Evolutionary conservation across 2,797 vertebrate genomes (phyloP).

Genomic region (Percopsis omiscomaycus): DNA sequence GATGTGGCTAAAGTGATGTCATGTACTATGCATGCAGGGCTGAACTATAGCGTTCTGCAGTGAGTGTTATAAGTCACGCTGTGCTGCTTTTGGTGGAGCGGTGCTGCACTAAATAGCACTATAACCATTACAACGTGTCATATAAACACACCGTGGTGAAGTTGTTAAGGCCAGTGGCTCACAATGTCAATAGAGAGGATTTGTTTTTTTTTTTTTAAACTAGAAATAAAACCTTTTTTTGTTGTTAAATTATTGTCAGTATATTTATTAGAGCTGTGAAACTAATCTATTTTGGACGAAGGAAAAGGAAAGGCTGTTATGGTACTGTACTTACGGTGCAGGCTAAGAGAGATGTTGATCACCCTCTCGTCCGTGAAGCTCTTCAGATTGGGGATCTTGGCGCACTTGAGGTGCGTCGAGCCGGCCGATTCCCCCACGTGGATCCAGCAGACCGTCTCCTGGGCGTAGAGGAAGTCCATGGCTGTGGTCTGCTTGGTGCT

Average conservation of each 20-base stretch:
- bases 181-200: too few relatives aligned
- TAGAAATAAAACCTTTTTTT: too few relatives aligned
- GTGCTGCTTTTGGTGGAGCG: not conserved
- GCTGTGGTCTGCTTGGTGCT: slow-evolving; percentile 94
- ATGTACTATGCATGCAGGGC: not conserved
- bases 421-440: slow-evolving; percentile 87
- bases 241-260: too few relatives aligned
- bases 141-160: not conserved
- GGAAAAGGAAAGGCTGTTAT: too few relatives aligned
- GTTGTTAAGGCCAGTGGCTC: not conserved
- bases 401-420: slow-evolving; percentile 91
- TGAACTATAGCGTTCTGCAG: not conserved
- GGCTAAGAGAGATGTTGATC: slow-evolving; percentile 96
- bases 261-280: too few relatives aligned
- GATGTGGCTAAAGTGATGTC: slow-evolving; percentile 8
- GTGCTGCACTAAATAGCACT: not conserved
- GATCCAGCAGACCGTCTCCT: slow-evolving; percentile 95
- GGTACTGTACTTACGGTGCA: slow-evolving; percentile 87
- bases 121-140: not conserved
- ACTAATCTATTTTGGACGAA: too few relatives aligned
- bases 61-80: not conserved
- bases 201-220: too few relatives aligned
- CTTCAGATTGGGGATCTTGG: slow-evolving; percentile 92
- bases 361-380: slow-evolving; percentile 88
- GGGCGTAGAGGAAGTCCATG: slow-evolving; percentile 94